phyloP scores from a whole-genome alignment of 1,140 invertebrate species.

The Aphelinus certus region DNA sequence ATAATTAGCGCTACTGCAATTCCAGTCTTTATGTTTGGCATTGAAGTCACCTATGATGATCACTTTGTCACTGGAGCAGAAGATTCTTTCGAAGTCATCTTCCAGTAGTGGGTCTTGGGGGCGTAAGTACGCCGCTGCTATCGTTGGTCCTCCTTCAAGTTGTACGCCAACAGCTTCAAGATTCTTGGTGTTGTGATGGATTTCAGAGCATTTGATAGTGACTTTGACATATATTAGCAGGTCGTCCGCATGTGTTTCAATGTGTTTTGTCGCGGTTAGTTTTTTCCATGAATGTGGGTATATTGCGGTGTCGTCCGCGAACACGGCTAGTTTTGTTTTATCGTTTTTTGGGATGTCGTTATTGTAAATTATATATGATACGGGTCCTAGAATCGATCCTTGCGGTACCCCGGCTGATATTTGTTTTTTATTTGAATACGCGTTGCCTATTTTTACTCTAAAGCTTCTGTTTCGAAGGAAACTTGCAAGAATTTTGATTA shows the following conservation, averaged over 20 bases:
- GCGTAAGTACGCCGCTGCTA: neutral
- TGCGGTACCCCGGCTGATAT: no score
- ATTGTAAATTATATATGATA: no score
- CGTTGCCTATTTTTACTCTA: no score
- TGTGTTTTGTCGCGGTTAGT: no score
- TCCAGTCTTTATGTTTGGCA: conserved; percentile 9
- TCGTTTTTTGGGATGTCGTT: no score
- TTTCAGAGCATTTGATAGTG: neutral
- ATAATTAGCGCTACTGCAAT: neutral
- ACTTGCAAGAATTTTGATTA: no score
- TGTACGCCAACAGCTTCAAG: neutral
- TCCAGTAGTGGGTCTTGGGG: neutral
- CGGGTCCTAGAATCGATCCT: no score
- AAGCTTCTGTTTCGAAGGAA: conserved; percentile 13
- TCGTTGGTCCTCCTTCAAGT: neutral
- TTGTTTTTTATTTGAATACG: no score
- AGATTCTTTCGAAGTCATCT: neutral
- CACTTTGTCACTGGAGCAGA: neutral
- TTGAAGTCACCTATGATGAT: conserved; percentile 7
- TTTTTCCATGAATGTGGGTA: no score
- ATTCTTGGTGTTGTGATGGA: neutral
- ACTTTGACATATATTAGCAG: conserved; percentile 6
- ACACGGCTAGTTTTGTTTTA: no score
- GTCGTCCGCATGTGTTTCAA: no score
- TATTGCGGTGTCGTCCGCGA: no score